Base-by-base conservation (phyloP, 2,113 vertebrate genomes). In the Noturus placidus region DNA sequence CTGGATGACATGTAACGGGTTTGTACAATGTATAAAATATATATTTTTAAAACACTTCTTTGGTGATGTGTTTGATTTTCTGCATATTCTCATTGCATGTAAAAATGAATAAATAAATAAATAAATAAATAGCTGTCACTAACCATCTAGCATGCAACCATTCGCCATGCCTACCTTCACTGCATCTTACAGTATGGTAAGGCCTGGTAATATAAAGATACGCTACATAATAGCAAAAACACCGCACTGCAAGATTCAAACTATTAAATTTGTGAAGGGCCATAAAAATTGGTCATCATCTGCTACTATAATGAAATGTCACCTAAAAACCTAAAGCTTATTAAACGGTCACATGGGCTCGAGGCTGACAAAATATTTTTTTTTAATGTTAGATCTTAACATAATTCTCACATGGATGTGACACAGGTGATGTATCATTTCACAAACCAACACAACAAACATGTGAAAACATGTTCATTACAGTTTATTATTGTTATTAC, bases 401-500 rank as follows among this genome's bases (percentile, higher is more conserved):
- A n/a, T 25, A 78, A 35, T 59, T 61, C 79, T 20, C 56, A 82
- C 38, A 22, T 6, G 30, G 20, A 38, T 61, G 14, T 82, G 33
- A 9, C 78, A 61, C 79, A 59, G 33, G 56, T 38, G 54, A 82
- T 0, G 42, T 46, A n/a, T 80, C 3, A 54, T 56, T 38, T 82
- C 14, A 78, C 14, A 30, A 30, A 78, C 13, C 5, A 17, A 15
- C 6, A 19, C 5, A 5, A 25, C 20, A 63, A 27, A 82, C 80
- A 61, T 82, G 80, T 82, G 7, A 61, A 63, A 82, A 82, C 80
- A 82, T 42, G 80, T 63, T 57, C 57, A 22, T 33, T 59, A 56
- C 52, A 27, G 54, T 61, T 82, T 63, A 42, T 82, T 63, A 82
- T 82, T 82, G 57, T 82, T 82, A 82, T 82, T 27, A 57, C 2